Percentiles rank a stretch among this genome's conserved stretches.
phyloP scores from a whole-genome alignment of 1,140 invertebrate genomes.

The Antheraea mylitta region DNA sequence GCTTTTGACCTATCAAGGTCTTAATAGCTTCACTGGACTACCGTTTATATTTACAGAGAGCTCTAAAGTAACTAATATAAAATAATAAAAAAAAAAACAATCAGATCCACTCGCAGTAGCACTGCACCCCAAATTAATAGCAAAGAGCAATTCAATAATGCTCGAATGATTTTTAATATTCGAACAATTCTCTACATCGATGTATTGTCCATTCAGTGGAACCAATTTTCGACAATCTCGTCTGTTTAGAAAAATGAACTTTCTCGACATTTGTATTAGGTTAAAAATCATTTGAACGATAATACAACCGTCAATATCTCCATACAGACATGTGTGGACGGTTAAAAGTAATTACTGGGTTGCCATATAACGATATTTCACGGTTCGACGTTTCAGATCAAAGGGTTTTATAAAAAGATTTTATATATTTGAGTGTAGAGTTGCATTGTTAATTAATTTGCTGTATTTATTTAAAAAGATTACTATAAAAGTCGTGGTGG shows the following conservation, averaged over 20 bases:
- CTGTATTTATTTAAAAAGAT: too few species aligned
- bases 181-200: conserved; percentile 49
- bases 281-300: conserved; percentile 9
- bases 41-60: too few species aligned
- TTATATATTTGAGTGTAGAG: not conserved
- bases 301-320: not conserved
- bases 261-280: conserved; percentile 7
- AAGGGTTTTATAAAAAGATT: conserved; percentile 5
- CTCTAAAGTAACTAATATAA: too few species aligned
- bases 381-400: conserved; percentile 17
- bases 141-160: conserved; percentile 67
- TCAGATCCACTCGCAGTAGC: conserved; percentile 27
- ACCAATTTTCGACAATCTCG: conserved; percentile 34
- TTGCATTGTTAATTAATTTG: not conserved
- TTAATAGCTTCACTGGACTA: too few species aligned
- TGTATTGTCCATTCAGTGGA: conserved; percentile 47
- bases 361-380: conserved; percentile 25
- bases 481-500: too few species aligned
- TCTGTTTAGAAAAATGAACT: conserved; percentile 18
- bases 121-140: conserved; percentile 46
- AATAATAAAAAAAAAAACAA: not conserved
- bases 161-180: conserved; percentile 70
- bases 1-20: too few species aligned
- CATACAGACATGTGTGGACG: conserved; percentile 23
- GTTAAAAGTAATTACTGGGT: conserved; percentile 24